A percentile compares a stretch with the other conserved stretches of the same genome.
Evolutionary conservation across 2,797 vertebrate species (phyloP).

Genomic region (Danio albolineatus): DNA sequence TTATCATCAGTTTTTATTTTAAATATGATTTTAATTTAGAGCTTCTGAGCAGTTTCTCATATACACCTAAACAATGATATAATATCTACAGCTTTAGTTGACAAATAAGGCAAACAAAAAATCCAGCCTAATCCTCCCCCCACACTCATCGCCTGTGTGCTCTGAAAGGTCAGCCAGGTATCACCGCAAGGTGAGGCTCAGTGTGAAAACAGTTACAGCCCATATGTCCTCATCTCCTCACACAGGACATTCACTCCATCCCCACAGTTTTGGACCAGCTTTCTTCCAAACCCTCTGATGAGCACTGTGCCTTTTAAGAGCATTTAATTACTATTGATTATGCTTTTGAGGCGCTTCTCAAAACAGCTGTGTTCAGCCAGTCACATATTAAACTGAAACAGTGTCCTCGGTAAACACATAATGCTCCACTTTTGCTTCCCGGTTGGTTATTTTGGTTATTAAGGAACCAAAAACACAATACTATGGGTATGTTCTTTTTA

Average conservation of each 20-base stretch:
- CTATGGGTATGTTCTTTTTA: too few relatives aligned
- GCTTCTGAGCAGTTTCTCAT: neutral
- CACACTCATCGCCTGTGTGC: slow-evolving; percentile 15
- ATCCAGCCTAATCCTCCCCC: neutral
- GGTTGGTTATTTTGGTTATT: too few relatives aligned
- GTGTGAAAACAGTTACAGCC: slow-evolving; percentile 30
- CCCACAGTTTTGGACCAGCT: neutral
- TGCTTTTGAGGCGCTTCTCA: neutral
- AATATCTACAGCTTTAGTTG: neutral
- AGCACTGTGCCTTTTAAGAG: slow-evolving; percentile 18
- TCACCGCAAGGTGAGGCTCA: slow-evolving; percentile 37
- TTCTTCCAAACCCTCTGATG: neutral
- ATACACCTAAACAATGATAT: neutral
- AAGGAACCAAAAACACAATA: too few relatives aligned
- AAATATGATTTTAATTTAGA: neutral
- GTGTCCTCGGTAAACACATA: too few relatives aligned
- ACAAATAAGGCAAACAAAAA: slow-evolving; percentile 15
- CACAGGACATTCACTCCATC: slow-evolving; percentile 12
- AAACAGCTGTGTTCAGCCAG: slow-evolving; percentile 2
- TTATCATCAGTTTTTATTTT: neutral
- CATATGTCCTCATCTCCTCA: slow-evolving; percentile 34
- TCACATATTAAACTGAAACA: neutral
- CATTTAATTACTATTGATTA: neutral
- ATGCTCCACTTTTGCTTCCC: too few relatives aligned
- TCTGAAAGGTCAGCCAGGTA: slow-evolving; percentile 57